Base-by-base conservation (phyloP, 2,797 vertebrate genomes). In the Pygocentrus nattereri region DNA sequence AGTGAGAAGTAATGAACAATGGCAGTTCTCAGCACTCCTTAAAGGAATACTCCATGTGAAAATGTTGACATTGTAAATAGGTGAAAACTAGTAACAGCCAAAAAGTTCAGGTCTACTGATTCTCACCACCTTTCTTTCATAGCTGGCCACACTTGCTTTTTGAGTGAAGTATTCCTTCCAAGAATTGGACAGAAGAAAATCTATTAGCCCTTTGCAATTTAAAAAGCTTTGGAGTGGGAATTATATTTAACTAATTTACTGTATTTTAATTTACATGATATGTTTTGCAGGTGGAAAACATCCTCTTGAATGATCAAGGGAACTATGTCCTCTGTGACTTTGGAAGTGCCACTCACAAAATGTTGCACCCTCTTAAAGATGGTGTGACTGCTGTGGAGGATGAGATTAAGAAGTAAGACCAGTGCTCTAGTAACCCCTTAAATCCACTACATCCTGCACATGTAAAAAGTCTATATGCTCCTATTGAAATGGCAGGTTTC, bases 321-420 rank as follows among this genome's bases (percentile, higher is more conserved):
- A 96, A 96, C 89, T 99, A 99, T 2, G 98, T 99, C 65, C 95
- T 99, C 76, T 99, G 98, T 85, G 98, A 99, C 88, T 99, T 99
- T 3, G 98, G 98, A 89, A 99, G 98, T 84, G 94, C 98, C 81
- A 99, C 97, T 69, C 98, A 99, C 90, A 97, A 97, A 83, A 93
- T 96, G 71, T 92, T 99, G 87, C 94, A 96, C 88, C 97, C 98
- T 25, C 97, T 96, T 49, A 96, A 95, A 93, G 97, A 99, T 54
- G 98, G 98, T 44, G 97, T 99, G 79, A 95, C 95, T n/a, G 89
- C 96, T 12, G 98, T 99, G 88, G 98, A 99, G 93, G 98, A 99
- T 81, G 98, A 99, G 91, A 99, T 99, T 85, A 98, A 98, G 89
- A 99, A 97, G 98, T 99, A 65, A 75, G 74, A 58, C 49, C 49